Percentiles rank a stretch among this genome's conserved stretches.
Evolutionary conservation across 2,888 invertebrate genomes (phyloP).

Genomic region (Brachypterus glaber): DNA sequence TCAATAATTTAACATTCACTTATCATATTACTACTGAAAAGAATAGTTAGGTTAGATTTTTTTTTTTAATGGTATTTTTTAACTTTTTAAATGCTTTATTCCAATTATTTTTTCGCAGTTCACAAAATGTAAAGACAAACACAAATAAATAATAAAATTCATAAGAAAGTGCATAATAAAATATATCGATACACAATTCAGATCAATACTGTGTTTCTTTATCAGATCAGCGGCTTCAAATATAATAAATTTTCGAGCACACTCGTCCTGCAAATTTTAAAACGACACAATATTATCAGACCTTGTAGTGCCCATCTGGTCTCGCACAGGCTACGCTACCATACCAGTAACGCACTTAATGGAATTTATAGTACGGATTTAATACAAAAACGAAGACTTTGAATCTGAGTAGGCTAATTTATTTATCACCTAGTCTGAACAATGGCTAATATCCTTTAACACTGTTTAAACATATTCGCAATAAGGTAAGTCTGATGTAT

Average conservation of each 20-base stretch:
- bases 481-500: too few relatives aligned
- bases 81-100: too few relatives aligned
- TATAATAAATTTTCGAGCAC: constrained; percentile 36
- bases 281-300: constrained; percentile 4
- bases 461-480: constrained; percentile 32
- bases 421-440: constrained; percentile 37
- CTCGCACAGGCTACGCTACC: constrained; percentile 33
- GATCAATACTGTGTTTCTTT: constrained; percentile 39
- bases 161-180: constrained; percentile 36
- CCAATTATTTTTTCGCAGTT: too few relatives aligned
- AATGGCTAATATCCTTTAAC: constrained; percentile 39
- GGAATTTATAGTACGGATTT: constrained; percentile 39
- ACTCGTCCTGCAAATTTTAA: constrained; percentile 22
- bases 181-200: constrained; percentile 38
- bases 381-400: constrained; percentile 32
- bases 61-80: too few relatives aligned
- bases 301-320: constrained; percentile 25
- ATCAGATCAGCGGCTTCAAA: constrained; percentile 38
- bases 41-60: too few relatives aligned
- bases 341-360: constrained; percentile 40
- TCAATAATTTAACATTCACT: too few relatives aligned
- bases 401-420: constrained; percentile 34
- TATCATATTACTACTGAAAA: too few relatives aligned
- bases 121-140: too few relatives aligned
- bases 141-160: too few relatives aligned